Evolutionary conservation across 2,888 invertebrate genomes (phyloP).

Genomic region (Rotaria sp.): DNA sequence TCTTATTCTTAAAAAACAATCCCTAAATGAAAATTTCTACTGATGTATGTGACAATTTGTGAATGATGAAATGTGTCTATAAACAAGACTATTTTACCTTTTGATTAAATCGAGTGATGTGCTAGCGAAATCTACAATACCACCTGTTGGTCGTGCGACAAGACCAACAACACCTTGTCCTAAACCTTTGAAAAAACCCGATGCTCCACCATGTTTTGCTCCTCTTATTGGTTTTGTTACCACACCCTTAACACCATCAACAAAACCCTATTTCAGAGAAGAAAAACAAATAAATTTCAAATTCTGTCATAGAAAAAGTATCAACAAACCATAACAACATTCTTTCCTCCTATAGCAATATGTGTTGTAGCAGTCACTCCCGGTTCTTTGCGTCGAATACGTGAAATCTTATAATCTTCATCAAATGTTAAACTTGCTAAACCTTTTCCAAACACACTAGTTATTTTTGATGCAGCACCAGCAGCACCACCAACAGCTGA

Average conservation of each 20-base stretch:
- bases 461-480: conserved; percentile 78
- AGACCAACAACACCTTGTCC: conserved; percentile 77
- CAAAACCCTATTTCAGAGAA: conserved; percentile 77
- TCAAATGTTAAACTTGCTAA: conserved; percentile 87
- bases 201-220: background rate
- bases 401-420: conserved; percentile 83
- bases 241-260: conserved; percentile 86
- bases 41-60: too few species aligned
- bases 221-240: conserved; percentile 80
- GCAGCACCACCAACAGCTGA: conserved; percentile 96
- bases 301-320: conserved; percentile 90
- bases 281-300: conserved; percentile 84
- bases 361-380: background rate
- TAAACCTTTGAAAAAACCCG: background rate
- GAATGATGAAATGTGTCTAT: too few species aligned
- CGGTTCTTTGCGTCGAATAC: conserved; percentile 13
- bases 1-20: too few species aligned
- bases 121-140: conserved; percentile 66
- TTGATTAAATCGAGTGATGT: background rate
- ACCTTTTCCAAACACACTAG: conserved; percentile 67
- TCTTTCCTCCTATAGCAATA: conserved; percentile 28
- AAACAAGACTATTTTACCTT: background rate
- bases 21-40: too few species aligned
- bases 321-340: conserved; percentile 64
- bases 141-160: conserved; percentile 90